Percentiles rank a stretch among this genome's conserved stretches.
Evolutionary conservation across 2,888 invertebrate genomes (phyloP).

Genomic region (Strigamia maritima): DNA sequence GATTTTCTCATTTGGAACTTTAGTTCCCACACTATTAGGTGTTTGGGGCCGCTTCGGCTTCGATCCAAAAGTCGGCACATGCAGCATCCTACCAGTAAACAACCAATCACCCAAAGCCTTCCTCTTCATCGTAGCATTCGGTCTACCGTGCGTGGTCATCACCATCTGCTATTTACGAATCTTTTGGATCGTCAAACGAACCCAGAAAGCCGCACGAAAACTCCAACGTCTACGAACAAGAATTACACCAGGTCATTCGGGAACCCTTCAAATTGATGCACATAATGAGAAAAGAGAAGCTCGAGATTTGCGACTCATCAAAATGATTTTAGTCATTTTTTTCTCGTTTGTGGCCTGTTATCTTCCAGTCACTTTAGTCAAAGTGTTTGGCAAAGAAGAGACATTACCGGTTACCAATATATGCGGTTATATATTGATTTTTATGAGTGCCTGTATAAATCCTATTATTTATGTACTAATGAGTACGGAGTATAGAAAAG

Average conservation of each 20-base stretch:
- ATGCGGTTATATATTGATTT: constrained; percentile 78
- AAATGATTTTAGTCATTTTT: constrained; percentile 92
- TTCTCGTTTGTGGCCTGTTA: constrained; percentile 85
- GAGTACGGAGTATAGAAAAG: constrained; percentile 86
- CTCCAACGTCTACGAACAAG: background rate
- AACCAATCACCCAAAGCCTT: constrained; percentile 56
- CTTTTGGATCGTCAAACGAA: constrained; percentile 68
- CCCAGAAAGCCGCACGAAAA: constrained; percentile 41
- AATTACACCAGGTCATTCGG: background rate
- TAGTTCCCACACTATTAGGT: constrained; percentile 74
- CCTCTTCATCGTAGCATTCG: constrained; percentile 79
- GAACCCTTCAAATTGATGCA: background rate
- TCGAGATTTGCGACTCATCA: constrained; percentile 61
- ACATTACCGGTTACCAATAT: constrained; percentile 58
- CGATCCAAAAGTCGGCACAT: constrained; percentile 72
- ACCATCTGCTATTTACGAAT: constrained; percentile 70
- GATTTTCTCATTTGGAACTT: constrained; percentile 70
- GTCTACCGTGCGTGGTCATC: constrained; percentile 80
- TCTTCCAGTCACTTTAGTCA: constrained; percentile 85
- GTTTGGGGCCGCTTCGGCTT: constrained; percentile 78
- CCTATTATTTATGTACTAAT: constrained; percentile 91
- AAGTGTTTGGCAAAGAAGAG: constrained; percentile 76
- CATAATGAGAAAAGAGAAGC: background rate
- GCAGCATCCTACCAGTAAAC: constrained; percentile 73
- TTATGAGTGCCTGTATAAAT: constrained; percentile 84